Evolutionary conservation across 1,140 invertebrate species (phyloP), one percentile per base, ranked within the genome.

Genomic region (Acromyrmex heyeri): DNA sequence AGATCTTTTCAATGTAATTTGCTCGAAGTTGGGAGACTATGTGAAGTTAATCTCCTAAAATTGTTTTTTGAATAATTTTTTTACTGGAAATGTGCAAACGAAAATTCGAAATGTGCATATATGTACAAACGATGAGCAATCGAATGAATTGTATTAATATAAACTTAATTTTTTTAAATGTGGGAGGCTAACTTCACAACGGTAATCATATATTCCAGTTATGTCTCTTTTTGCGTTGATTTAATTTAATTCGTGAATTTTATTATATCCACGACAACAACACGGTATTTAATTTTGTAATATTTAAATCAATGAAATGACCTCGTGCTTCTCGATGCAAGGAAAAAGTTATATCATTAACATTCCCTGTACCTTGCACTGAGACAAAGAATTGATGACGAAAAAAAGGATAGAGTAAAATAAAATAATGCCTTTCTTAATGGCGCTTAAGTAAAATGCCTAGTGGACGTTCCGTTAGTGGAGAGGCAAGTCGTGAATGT

Each of bases 341-440:
- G 77, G 67, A 88, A 86, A 87, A 75, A 86, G 83, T 83, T 87
- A 59, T 48, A 53, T 86, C 85, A 78, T 90, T 89, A 89, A 90
- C 72, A 87, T 87, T 69, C n/a, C 73, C 67, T 16, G 65, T 38
- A 44, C 21, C 14, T 75, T 48, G 83, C 59, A 67, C 30, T 62
- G 70, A 18, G 48, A 50, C 48, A 8, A 50, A 16, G 48, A 75
- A 59, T 89, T 90, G 88, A 90, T 89, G 87, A 90, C 59, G 21
- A 67, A 88, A 77, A 86, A 86, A 88, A 89, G 48, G 86, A 89
- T 48, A 73, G 18, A 75, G 12, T 27, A 48, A 73, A 89, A 89
- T 90, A 90, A 90, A 90, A 90, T 90, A 90, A 87, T 87, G 79
- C 86, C 67, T 85, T 83, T 67, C 78, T 90, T 90, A 90, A 90